These are phyloP conservation scores for Pipistrellus nathusii DNA, from an alignment of 2,797 vertebrate genomes.

Conservation along the genomic window DNA sequence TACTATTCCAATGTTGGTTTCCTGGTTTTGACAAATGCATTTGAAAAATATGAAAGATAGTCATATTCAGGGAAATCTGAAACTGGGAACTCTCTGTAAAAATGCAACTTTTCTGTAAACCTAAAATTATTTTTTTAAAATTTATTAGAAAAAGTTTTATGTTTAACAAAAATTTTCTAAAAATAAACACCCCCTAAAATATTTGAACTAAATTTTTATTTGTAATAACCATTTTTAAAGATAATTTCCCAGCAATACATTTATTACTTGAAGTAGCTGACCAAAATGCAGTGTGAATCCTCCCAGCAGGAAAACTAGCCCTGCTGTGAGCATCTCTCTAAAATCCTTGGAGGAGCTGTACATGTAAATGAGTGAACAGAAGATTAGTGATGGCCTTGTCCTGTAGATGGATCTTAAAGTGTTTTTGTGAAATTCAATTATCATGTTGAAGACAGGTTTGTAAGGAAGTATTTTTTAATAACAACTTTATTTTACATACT, in stretches of 20 bases:
- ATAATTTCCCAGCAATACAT: background rate
- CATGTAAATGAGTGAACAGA: background rate
- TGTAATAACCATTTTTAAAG: background rate
- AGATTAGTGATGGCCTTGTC: background rate
- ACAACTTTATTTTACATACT: background rate
- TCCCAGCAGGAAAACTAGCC: background rate
- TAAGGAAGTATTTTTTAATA: background rate
- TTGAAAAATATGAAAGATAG: background rate
- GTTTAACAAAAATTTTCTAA: background rate
- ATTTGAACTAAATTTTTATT: background rate
- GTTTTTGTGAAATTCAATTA: background rate
- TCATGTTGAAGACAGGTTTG: background rate
- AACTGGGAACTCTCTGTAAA: background rate
- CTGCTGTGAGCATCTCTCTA: background rate
- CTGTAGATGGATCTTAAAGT: background rate
- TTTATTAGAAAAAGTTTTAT: constrained; percentile 12
- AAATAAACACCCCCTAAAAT: background rate
- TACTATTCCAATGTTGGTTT: background rate
- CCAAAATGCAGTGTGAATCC: background rate
- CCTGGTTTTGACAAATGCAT: background rate
- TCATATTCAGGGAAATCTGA: background rate
- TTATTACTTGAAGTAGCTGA: background rate
- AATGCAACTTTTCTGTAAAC: background rate
- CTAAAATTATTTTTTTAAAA: background rate
- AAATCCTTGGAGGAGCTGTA: background rate